phyloP scores from a whole-genome alignment of 2,797 vertebrate genomes.

The Salmo trutta region DNA sequence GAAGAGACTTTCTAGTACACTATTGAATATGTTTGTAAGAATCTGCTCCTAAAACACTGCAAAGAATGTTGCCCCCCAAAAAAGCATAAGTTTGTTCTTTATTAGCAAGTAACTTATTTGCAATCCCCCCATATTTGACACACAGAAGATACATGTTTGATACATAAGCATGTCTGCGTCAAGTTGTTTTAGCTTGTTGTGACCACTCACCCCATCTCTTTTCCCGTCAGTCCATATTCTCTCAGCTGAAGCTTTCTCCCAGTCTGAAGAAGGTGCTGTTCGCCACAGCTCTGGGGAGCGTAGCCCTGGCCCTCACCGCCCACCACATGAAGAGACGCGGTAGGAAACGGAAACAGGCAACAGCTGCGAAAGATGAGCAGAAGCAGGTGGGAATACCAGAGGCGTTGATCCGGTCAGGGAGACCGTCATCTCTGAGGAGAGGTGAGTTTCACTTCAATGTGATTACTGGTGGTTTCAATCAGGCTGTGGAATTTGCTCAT shows the following conservation, averaged over 20 bases:
- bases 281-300: constrained; percentile 93
- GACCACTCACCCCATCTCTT: not conserved
- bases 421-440: constrained; percentile 87
- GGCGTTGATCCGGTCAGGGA: constrained; percentile 81
- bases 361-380: constrained; percentile 71
- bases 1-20: not conserved
- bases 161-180: not conserved
- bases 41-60: not conserved
- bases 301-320: constrained; percentile 93
- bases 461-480: not conserved
- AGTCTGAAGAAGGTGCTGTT: constrained; percentile 95
- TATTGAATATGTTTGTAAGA: not conserved
- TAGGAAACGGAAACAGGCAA: constrained; percentile 85
- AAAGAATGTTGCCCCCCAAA: not conserved
- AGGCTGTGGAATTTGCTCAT: constrained; percentile 2
- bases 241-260: constrained; percentile 89
- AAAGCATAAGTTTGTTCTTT: not conserved
- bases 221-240: constrained; percentile 83
- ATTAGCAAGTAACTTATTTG: not conserved
- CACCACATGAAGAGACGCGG: constrained; percentile 94
- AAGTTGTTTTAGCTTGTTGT: not conserved
- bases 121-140: not conserved
- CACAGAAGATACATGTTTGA: not conserved
- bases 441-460: constrained; percentile 65
- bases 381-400: constrained; percentile 82